Base-by-base conservation (phyloP, 2,888 invertebrate genomes). In the Drosophila subsilvestris region DNA sequence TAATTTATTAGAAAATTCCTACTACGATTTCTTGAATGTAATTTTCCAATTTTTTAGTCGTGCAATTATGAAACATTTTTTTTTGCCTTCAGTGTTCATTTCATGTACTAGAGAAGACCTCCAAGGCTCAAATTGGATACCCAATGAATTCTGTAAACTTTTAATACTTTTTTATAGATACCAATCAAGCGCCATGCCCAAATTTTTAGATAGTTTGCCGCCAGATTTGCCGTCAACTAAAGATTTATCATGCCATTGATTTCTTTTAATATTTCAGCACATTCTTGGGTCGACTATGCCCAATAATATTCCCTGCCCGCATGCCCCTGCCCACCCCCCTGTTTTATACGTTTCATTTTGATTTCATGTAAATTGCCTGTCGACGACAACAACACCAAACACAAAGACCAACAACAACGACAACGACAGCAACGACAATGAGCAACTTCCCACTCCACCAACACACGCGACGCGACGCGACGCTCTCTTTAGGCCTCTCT, bases 301-400 rank as follows among this genome's bases (percentile, higher is more conserved):
- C 10, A 2, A 2, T 45, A 2, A 6, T 14, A 8, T 6, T 22
- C 37, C 32, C 53, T 51, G 27, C 53, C 20, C 37, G 22, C 6
- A 25, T 6, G 25, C 25, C 25, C 6, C n/a, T n/a, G 5, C 22
- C 29, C 32, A 44, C 43, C 58, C 22, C 57, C 25, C 44, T 65
- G 47, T 58, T 69, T 81, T 76, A 75, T 69, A 70, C 85, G 76
- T 81, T 87, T 87, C 87, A 86, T 86, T 83, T 83, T 87, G 83
- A 87, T 83, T 87, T 87, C 83, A 83, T 87, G 83, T 82, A 83
- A 83, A 83, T 83, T 87, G 76, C 83, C 87, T 83, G 83, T 83
- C 83, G 83, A 55, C 87, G 85, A 83, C 83, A 85, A 71, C 82
- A 80, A 86, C 86, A 80, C 78, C 68, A 81, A 75, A 49, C 54